Conservation (phyloP, 2,113 vertebrate genomes). For the Cebidichthys violaceus region DNA sequence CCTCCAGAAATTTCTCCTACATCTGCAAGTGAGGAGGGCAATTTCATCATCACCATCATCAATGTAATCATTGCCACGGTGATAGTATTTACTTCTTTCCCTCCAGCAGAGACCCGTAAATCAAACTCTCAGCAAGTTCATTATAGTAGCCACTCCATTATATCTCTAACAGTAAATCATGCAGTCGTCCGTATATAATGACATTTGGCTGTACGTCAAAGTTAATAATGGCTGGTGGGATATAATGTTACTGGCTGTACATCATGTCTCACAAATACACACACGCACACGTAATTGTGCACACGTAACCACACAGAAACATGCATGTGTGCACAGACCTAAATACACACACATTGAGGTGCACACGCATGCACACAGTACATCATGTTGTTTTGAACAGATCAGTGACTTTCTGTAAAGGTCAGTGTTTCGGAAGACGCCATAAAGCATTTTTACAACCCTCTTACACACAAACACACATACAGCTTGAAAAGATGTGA, state of each 20-base stretch:
- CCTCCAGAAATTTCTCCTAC: slow-evolving; percentile 37
- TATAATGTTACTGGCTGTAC: slow-evolving; percentile 59
- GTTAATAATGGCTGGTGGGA: slow-evolving; percentile 74
- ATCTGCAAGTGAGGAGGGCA: slow-evolving; percentile 44
- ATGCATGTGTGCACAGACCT: not conserved
- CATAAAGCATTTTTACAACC: slow-evolving; percentile 72
- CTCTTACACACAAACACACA: slow-evolving; percentile 53
- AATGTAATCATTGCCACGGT: slow-evolving; percentile 55
- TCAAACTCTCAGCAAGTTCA: slow-evolving; percentile 70
- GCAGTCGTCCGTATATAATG: slow-evolving; percentile 67
- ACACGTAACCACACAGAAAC: slow-evolving; percentile 6
- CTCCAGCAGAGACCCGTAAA: slow-evolving; percentile 61
- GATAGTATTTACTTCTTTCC: slow-evolving; percentile 63
- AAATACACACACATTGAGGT: not conserved
- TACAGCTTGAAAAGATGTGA: slow-evolving; percentile 29
- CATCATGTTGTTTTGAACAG: slow-evolving; percentile 66
- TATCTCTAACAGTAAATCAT: slow-evolving; percentile 71
- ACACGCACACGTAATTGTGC: not conserved
- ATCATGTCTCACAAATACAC: slow-evolving; percentile 46
- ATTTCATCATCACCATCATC: slow-evolving; percentile 58
- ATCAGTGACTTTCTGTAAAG: slow-evolving; percentile 71
- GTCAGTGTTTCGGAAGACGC: slow-evolving; percentile 64
- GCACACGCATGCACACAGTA: slow-evolving; percentile 25
- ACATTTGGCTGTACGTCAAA: slow-evolving; percentile 73
- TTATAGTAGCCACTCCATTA: slow-evolving; percentile 73